phyloP scores from a whole-genome alignment of 2,113 vertebrate genomes.

The Callospermophilus lateralis region DNA sequence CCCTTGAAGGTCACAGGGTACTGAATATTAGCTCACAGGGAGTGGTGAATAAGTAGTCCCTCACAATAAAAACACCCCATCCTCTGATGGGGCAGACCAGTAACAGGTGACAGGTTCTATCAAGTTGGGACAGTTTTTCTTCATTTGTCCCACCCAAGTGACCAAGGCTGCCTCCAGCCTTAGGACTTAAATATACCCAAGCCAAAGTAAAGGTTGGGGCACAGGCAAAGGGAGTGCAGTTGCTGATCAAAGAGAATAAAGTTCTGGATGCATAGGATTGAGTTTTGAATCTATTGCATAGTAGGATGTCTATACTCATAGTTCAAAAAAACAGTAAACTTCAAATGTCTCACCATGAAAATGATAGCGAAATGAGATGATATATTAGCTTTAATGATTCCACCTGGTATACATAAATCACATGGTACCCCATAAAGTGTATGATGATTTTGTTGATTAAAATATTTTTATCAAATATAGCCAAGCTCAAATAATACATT shows the following conservation, averaged over 20 bases:
- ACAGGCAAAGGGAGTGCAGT: neutral
- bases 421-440: neutral
- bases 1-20: neutral
- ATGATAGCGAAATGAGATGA: neutral
- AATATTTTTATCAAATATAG: neutral
- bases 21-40: neutral
- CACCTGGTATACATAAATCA: neutral
- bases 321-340: neutral
- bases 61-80: neutral
- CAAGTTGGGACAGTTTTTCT: neutral
- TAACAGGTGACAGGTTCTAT: neutral
- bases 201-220: too few relatives aligned
- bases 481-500: neutral
- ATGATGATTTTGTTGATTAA: neutral
- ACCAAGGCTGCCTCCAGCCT: constrained; percentile 4
- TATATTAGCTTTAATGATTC: neutral
- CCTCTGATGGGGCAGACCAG: neutral
- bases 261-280: neutral
- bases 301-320: neutral
- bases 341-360: neutral
- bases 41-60: neutral
- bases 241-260: neutral
- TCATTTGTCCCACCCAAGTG: neutral
- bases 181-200: neutral
- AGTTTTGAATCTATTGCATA: neutral